Evolutionary conservation across 92 coral and sea anemone genomes (phyloP).

Genomic region (Hydrozoanthus gracilis): DNA sequence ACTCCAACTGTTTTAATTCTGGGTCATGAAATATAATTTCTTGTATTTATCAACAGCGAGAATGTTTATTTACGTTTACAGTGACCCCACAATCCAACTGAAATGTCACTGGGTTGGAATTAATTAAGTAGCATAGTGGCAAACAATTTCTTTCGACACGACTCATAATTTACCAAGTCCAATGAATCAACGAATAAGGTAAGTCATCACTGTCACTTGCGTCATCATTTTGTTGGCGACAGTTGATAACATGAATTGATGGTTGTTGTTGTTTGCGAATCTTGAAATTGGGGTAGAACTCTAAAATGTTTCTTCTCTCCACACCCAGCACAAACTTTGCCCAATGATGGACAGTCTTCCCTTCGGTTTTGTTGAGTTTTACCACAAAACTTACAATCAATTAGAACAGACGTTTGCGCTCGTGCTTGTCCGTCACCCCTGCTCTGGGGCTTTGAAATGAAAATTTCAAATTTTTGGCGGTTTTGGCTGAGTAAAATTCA

Average conservation of each 20-base stretch:
- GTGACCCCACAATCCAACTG: constrained; percentile 53
- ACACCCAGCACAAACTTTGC: constrained; percentile 32
- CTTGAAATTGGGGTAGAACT: constrained; percentile 3
- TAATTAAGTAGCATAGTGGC: constrained; percentile 39
- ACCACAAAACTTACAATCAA: constrained; percentile 16
- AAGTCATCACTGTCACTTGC: constrained; percentile 50
- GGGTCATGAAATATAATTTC: constrained; percentile 30
- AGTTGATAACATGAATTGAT: not conserved
- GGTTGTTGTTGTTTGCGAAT: not conserved
- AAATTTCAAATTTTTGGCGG: not conserved
- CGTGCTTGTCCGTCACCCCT: constrained; percentile 26
- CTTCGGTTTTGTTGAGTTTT: constrained; percentile 17
- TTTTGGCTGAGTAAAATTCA: not conserved
- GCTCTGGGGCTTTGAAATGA: not conserved
- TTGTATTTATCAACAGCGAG: constrained; percentile 25
- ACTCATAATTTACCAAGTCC: constrained; percentile 28
- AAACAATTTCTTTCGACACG: constrained; percentile 48
- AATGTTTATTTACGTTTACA: constrained; percentile 34
- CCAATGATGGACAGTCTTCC: constrained; percentile 31
- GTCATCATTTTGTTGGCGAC: not conserved
- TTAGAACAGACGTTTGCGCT: not conserved
- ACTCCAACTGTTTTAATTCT: not conserved
- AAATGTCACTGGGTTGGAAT: constrained; percentile 43
- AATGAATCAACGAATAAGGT: constrained; percentile 36
- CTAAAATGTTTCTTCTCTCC: constrained; percentile 21